Base-by-base conservation (phyloP, 64 coral and sea anemone species). In the Astreopora myriophthalma region DNA sequence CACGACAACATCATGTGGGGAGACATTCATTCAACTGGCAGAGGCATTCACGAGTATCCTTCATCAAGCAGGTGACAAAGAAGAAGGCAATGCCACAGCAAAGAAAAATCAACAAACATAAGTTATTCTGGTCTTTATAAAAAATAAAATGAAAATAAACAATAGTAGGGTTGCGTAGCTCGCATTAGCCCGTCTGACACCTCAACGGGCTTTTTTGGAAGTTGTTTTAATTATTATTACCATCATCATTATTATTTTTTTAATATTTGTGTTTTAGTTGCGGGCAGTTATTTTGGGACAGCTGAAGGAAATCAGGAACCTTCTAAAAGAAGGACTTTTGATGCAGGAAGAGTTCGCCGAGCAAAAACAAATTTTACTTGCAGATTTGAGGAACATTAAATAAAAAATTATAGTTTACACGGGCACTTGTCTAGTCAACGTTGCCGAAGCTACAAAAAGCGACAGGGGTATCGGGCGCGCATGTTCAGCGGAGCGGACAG, bases 311-410 rank as follows among this genome's bases (percentile, higher is more conserved):
- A 20, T 76, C 38, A 20, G 73, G 24, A 40, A 76, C 42, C 73
- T 76, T 25, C 34, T 25, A 4, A 76, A 24, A 12, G 73, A 76
- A 49, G 73, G 73, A 76, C 9, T 48, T 20, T 76, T 76, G 28
- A 46, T 39, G 38, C 73, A 76, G 38, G 19, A 44, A 0, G 73
- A 76, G 73, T 76, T 76, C 38, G 73, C 42, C 44, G 73, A 76
- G 38, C 39, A 76, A 76, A 76, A 76, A 24, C 37, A 44, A 24
- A 25, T 48, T 4, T 24, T 76, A 23, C 36, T 76, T 25, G 44
- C n/a, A 26, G 73, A 76, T 46, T 10, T 48, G 14, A 76, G 73
- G 44, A 76, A 76, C 24, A 49, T 76, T 25, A 76, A 24, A 25
- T 40, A 76, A 48, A 76, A 70, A 70, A 32, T 70, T 70, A 55